A percentile compares a stretch with the other conserved stretches of the same genome.
phyloP scores from a whole-genome alignment of 2,797 vertebrate species.

The Schizothorax lantsangensis region DNA sequence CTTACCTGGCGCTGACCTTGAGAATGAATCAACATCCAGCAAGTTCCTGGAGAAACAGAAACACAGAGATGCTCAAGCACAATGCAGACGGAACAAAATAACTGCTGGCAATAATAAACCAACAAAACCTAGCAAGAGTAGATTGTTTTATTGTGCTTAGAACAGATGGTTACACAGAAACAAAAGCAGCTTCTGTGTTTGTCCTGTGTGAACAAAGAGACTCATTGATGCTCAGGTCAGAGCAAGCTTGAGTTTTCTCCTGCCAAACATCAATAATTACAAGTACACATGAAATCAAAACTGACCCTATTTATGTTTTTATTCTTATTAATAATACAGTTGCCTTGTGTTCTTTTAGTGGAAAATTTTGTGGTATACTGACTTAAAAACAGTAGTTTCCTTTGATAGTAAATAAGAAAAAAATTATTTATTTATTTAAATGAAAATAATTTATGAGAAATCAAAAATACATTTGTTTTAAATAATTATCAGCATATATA shows the following conservation, averaged over 20 bases:
- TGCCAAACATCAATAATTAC: slow-evolving; percentile 30
- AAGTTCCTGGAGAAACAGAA: slow-evolving; percentile 81
- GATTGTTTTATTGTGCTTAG: background rate
- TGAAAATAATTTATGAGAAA: background rate
- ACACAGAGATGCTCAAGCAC: slow-evolving; percentile 24
- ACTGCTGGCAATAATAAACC: background rate
- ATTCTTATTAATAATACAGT: background rate
- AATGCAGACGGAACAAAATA: background rate
- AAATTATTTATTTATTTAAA: background rate
- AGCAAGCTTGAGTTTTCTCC: slow-evolving; percentile 1
- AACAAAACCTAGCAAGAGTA: background rate
- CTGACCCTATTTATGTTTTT: background rate
- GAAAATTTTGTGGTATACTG: background rate
- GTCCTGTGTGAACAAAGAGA: slow-evolving; percentile 40
- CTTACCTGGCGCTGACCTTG: slow-evolving; percentile 94
- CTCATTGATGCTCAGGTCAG: slow-evolving; percentile 31
- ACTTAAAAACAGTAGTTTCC: background rate
- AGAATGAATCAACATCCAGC: slow-evolving; percentile 95
- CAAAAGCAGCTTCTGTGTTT: slow-evolving; percentile 29
- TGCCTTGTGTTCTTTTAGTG: background rate
- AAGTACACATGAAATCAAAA: slow-evolving; percentile 9
- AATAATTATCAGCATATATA: background rate
- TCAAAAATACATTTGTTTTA: background rate
- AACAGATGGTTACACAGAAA: slow-evolving; percentile 34
- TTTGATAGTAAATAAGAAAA: background rate